These are phyloP conservation scores for Syrphus vitripennis DNA, from an alignment of 2,888 invertebrate species.

Conservation along the genomic window DNA sequence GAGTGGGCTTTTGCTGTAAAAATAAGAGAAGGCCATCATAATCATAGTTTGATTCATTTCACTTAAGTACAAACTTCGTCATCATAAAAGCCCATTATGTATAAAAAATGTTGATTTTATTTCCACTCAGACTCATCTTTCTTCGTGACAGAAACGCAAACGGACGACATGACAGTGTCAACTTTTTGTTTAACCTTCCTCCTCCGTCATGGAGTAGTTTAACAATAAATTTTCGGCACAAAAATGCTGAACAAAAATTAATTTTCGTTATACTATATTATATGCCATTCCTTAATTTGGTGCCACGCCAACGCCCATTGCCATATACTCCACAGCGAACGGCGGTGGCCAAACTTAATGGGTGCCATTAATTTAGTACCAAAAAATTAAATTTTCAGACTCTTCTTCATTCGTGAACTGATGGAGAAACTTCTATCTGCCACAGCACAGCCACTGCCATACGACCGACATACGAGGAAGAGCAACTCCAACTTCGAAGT, in stretches of 20 bases:
- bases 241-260: slow-evolving; percentile 11
- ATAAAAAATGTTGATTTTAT: slow-evolving; percentile 10
- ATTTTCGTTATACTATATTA: slow-evolving; percentile 28
- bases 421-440: background rate
- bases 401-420: background rate
- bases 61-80: slow-evolving; percentile 21
- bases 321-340: background rate
- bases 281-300: background rate
- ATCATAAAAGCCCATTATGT: slow-evolving; percentile 27
- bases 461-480: too few species aligned
- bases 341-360: slow-evolving; percentile 25
- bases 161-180: slow-evolving; percentile 1
- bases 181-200: background rate
- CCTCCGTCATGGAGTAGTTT: background rate
- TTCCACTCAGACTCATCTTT: slow-evolving; percentile 26
- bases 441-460: background rate
- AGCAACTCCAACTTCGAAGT: slow-evolving; percentile 39
- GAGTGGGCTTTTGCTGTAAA: background rate
- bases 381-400: slow-evolving; percentile 52
- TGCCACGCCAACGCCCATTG: slow-evolving; percentile 1
- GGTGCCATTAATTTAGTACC: slow-evolving; percentile 54
- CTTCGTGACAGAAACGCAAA: background rate
- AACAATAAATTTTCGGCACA: slow-evolving; percentile 26
- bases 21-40: background rate
- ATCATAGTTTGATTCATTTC: background rate